These are phyloP conservation scores for Peromyscus leucopus DNA, from an alignment of 2,113 vertebrate genomes.

Conservation along the genomic window DNA sequence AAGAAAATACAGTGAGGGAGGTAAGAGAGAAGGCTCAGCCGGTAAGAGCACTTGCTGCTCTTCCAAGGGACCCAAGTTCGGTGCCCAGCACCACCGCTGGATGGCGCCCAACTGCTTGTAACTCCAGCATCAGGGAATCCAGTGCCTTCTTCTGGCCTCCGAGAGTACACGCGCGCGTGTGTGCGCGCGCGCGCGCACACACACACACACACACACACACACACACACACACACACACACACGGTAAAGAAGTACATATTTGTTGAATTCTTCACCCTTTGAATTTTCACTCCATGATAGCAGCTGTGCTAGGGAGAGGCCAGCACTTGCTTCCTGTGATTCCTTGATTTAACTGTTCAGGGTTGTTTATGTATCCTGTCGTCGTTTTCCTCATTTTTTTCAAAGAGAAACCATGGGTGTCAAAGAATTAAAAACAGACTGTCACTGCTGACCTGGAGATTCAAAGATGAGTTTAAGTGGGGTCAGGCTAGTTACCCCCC, in stretches of 20 bases:
- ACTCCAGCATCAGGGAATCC: not conserved
- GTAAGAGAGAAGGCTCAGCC: not conserved
- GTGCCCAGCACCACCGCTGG: not conserved
- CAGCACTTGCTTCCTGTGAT: not conserved
- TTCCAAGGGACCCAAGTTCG: not conserved
- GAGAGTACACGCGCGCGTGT: fast-evolving
- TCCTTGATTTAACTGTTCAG: not conserved
- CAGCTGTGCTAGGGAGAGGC: not conserved
- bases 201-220: not conserved
- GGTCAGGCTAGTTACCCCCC: not conserved
- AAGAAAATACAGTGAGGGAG: not conserved
- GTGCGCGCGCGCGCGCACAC: fast-evolving
- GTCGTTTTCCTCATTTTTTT: not conserved
- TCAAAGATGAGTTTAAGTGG: not conserved
- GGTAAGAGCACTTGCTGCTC: not conserved
- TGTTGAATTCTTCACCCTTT: not conserved
- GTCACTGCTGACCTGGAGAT: not conserved
- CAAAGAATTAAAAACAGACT: slow-evolving; percentile 38
- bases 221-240: not conserved
- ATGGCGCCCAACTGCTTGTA: not conserved
- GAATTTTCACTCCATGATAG: not conserved
- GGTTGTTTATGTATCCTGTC: not conserved
- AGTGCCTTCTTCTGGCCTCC: not conserved
- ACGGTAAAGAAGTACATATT: not conserved
- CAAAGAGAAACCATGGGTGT: not conserved